Base-by-base conservation (phyloP, 2,797 vertebrate species). In the Hemitrygon akajei region DNA sequence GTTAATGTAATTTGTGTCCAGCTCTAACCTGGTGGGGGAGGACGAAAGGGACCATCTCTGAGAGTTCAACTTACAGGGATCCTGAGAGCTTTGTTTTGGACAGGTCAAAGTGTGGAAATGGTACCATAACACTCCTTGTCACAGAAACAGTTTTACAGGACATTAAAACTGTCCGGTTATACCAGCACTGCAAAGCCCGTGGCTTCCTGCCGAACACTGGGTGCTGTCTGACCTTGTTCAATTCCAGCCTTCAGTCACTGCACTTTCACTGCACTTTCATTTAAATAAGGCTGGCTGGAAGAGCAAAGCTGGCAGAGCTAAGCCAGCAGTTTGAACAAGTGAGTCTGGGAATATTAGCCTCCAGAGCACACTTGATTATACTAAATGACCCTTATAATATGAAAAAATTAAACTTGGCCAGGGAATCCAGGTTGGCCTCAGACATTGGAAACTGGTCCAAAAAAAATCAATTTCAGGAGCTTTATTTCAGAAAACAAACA, bases 301-400 rank as follows among this genome's bases (percentile, higher is more conserved):
- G 40, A 93, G 18, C 3, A 34, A 92, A 75, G 37, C 91, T 92
- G 91, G 91, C 40, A 75, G 69, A n/a, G 40, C 37, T 14, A 1
- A 76, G 40, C 37, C 34, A 93, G 27, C 9, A 73, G 37, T 93
- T 93, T 75, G 91, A 73, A 93, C 69, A 56, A 76, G 91, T 76
- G 91, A 93, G 91, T 56, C 91, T 75, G 91, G 91, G 91, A 73
- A 75, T 73, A 93, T 75, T 47, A 75, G 69, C 47, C 91, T 76
- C 91, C 71, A 47, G 91, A 37, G 91, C 91, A 14, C 71, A 37
- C 47, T 9, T 27, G 91, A 76, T 93, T 93, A 73, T 71, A 76
- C 71, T 76, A 93, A 93, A 93, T 76, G 69, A 93, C 37, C 91
- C 91, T 58, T 76, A 93, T 76, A 93, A 93, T 93, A 56, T 58